Percentiles rank a stretch among this genome's conserved stretches.
Conservation (phyloP, 2,113 vertebrate genomes). For the Marcusenius ussheri region DNA sequence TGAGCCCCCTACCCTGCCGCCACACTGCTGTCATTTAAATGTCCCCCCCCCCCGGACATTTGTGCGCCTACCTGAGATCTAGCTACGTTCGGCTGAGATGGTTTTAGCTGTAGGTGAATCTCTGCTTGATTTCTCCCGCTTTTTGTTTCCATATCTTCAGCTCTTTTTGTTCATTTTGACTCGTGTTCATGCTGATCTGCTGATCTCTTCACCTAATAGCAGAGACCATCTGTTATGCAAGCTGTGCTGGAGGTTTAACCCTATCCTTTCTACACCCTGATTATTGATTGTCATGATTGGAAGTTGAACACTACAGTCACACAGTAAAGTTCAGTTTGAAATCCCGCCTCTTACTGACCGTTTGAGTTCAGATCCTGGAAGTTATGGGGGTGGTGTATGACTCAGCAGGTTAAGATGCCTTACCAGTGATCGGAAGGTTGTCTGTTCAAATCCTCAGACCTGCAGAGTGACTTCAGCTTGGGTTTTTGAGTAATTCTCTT, state of each 20-base stretch:
- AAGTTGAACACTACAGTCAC: not conserved
- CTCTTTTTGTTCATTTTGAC: not conserved
- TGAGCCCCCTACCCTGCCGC: constrained; percentile 34
- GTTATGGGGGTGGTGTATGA: not conserved
- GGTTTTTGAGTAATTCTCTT: not conserved
- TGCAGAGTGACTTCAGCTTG: not conserved
- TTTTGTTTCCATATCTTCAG: not conserved
- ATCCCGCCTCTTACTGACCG: not conserved
- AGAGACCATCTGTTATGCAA: not conserved
- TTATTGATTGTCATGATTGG: not conserved
- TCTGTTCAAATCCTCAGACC: not conserved
- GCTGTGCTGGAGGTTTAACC: not conserved
- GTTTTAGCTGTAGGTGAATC: not conserved
- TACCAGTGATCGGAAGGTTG: not conserved
- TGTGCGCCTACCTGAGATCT: not conserved
- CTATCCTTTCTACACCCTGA: not conserved
- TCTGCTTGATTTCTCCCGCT: not conserved
- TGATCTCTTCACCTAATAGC: not conserved
- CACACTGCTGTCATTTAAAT: not conserved
- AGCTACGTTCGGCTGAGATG: not conserved
- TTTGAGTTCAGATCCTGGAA: not conserved
- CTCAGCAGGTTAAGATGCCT: not conserved
- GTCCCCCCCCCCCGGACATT: not conserved
- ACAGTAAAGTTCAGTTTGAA: not conserved
- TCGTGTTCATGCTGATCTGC: not conserved